A percentile compares a stretch with the other conserved stretches of the same genome.
These are phyloP conservation scores for Rhinichthys klamathensis DNA, from an alignment of 2,113 vertebrate genomes.

Conservation along the genomic window DNA sequence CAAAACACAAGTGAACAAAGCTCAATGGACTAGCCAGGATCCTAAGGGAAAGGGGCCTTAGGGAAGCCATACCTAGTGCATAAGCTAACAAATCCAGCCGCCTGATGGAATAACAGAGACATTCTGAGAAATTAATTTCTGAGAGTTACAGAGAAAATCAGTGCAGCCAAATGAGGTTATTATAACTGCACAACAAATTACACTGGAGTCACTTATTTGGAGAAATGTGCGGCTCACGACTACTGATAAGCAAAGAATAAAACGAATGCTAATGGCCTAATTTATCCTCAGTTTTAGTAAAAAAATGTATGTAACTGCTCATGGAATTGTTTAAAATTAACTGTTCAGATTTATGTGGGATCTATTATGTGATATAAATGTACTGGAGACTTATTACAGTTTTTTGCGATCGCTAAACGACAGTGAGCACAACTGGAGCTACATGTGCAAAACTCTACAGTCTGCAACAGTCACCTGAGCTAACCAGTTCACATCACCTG, in stretches of 20 bases:
- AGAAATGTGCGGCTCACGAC: not conserved
- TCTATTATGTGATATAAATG: not conserved
- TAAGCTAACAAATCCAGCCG: conserved; percentile 3
- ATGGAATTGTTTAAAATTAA: not conserved
- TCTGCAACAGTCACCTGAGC: no score
- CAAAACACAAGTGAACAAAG: conserved; percentile 18
- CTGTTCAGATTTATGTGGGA: not conserved
- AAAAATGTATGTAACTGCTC: not conserved
- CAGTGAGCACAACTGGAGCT: no score
- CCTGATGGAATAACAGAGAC: conserved; percentile 9
- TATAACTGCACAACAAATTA: conserved; percentile 1
- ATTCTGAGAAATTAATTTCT: conserved; percentile 11
- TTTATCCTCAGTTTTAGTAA: not conserved
- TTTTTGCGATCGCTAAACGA: no score
- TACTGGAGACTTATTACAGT: not conserved
- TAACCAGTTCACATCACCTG: no score
- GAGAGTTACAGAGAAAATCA: not conserved
- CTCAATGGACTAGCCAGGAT: conserved; percentile 34
- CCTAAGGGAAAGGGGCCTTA: conserved; percentile 6
- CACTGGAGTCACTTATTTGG: not conserved
- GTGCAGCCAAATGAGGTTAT: not conserved
- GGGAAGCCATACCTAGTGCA: not conserved
- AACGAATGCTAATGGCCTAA: not conserved
- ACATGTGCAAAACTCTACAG: no score
- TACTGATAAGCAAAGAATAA: conserved; percentile 13